phyloP scores from a whole-genome alignment of 2,113 vertebrate genomes.

The Coptodon rendalli region DNA sequence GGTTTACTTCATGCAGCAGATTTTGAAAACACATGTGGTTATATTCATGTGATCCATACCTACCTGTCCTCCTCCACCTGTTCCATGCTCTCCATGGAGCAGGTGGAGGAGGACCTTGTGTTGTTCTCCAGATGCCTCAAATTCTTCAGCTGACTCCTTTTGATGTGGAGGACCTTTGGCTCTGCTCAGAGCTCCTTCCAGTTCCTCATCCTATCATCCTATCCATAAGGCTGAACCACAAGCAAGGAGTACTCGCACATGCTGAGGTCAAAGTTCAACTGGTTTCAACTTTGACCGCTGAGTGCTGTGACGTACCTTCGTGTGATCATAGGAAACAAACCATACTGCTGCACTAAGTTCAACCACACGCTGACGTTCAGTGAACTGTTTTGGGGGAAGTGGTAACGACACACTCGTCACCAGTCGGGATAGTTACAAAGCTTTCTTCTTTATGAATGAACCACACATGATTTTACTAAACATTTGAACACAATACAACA shows the following conservation, averaged over 20 bases:
- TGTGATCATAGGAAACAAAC: too few relatives aligned
- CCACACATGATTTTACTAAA: accelerated
- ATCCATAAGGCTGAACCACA: neutral
- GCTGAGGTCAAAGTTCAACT: neutral
- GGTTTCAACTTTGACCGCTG: neutral
- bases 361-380: accelerated
- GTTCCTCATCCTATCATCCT: accelerated
- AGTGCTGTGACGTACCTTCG: neutral
- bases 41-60: accelerated
- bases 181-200: neutral
- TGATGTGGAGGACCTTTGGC: neutral
- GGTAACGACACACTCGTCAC: neutral
- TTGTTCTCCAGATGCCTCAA: neutral
- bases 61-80: neutral
- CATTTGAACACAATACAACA: neutral
- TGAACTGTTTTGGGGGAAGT: accelerated
- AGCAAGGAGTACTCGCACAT: accelerated
- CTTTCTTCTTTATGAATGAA: neutral
- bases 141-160: neutral
- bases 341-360: neutral
- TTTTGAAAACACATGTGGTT: neutral
- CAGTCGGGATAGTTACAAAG: neutral
- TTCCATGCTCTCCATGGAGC: accelerated
- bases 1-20: neutral
- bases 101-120: neutral